Evolutionary conservation across 2,113 vertebrate genomes (phyloP), one percentile per base, ranked within the genome.

Genomic region (Pangasianodon gigas): DNA sequence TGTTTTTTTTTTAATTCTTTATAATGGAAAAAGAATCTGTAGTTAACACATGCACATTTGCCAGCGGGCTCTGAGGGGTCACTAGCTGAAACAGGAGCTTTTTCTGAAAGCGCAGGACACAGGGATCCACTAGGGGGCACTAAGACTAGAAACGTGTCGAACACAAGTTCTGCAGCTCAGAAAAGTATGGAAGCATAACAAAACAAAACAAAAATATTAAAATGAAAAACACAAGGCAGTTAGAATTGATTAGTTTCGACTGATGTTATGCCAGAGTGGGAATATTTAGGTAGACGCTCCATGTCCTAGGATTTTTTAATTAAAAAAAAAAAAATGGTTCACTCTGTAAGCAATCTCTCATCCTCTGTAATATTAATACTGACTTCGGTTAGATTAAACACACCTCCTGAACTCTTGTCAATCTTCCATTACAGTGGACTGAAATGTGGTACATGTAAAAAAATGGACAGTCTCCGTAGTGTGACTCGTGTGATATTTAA

Each of bases 41-140:
- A 96, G 95, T 96, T 96, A 96, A 96, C 96, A 96, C 96, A 97
- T 97, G 96, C 96, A 97, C 95, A 96, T 87, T 96, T 95, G 96
- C 95, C 94, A 94, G 93, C 21, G 95, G 94, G 95, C 95, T 95
- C 95, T 95, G 95, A 95, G 95, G 95, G 95, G 89, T 69, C 52
- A 26, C 58, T 56, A 74, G 71, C 60, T n/a, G 81, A 85, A 62
- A 84, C n/a, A 26, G 46, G 32, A 18, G 60, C 24, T 26, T 87
- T 71, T 52, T 41, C 62, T 87, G 84, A n/a, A 87, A 60, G 48
- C 54, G 51, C 84, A 81, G 87, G 82, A 89, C 80, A 87, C 84
- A 1, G 75, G 88, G 85, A 60, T 60, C 58, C 62, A 71, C 74
- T 82, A 86, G 84, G 84, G 60, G 85, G 84, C 62, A 37, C 89